Evolutionary conservation across 2,888 invertebrate species (phyloP).

Genomic region (Hetaerina titia): DNA sequence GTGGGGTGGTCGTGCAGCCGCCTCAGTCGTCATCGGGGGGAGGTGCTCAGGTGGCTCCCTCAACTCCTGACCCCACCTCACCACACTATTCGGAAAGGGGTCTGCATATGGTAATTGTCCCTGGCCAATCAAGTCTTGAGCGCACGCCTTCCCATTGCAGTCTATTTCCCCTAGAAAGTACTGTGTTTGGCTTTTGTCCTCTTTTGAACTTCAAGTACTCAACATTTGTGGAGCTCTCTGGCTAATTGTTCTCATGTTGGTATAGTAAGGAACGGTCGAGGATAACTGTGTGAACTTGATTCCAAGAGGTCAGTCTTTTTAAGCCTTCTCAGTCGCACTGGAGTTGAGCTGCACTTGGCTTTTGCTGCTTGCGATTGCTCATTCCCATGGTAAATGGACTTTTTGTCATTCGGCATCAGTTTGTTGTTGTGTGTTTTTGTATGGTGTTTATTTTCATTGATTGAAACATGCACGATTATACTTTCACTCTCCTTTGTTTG

Average conservation of each 20-base stretch:
- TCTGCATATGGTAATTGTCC: slow-evolving; percentile 48
- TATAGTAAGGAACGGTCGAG: neutral
- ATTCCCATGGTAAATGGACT: neutral
- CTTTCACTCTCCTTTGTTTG: neutral
- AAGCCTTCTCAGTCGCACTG: neutral
- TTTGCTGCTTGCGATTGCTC: slow-evolving; percentile 6
- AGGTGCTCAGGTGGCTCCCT: slow-evolving; percentile 38
- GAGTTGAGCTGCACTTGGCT: slow-evolving; percentile 17
- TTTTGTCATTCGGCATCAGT: slow-evolving; percentile 29
- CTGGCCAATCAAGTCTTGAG: neutral
- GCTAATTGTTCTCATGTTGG: neutral
- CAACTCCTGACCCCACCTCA: slow-evolving; percentile 70
- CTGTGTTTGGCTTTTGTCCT: neutral
- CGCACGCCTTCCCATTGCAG: neutral
- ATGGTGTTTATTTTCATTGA: neutral
- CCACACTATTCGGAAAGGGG: slow-evolving; percentile 70
- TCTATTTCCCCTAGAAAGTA: neutral
- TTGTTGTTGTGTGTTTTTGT: neutral
- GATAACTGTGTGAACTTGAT: neutral
- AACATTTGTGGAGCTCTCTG: neutral
- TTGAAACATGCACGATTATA: neutral
- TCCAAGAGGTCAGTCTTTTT: neutral
- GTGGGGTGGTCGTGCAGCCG: slow-evolving; percentile 60
- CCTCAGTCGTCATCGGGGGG: slow-evolving; percentile 32
- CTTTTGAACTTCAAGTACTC: neutral